Evolutionary conservation across 2,888 invertebrate species (phyloP), one percentile per base, ranked within the genome.

Genomic region (Dromius quadrimaculatus): DNA sequence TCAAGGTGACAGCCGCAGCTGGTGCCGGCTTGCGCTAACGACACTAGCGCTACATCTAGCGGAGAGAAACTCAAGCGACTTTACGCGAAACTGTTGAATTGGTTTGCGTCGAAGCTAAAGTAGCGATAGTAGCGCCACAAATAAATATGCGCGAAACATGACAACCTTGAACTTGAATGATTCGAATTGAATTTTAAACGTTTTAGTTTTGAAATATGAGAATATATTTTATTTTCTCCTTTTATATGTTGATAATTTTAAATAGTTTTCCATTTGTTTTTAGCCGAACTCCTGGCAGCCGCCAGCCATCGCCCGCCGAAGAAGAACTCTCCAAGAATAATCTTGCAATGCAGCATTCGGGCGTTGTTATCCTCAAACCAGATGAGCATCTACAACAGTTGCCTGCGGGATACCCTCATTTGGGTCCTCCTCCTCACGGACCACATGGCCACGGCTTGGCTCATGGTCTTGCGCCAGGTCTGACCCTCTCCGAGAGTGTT

Each of bases 251-350:
- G n/a, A n/a, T n/a, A n/a, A n/a, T n/a, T n/a, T n/a, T n/a, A n/a
- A n/a, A n/a, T n/a, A n/a, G n/a, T n/a, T n/a, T n/a, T n/a, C n/a
- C n/a, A n/a, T n/a, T 17, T 15, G 11, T 13, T 84, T 86, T 63
- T 85, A 94, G 93, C 82, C 93, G 94, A 77, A 94, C 94, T 74
- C 93, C 93, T 38, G 94, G 94, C 64, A 95, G 95, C 78, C 89
- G 95, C 78, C 95, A 95, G 83, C 94, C 94, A 73, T 96, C 95
- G 43, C 95, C 96, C 59, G 93, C 94, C 11, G 95, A 95, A 83
- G 93, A 93, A 78, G 93, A 93, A 71, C 84, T 88, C 71, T 85
- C 85, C 73, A 89, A 89, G 79, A 88, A 87, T 76, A 77, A 81
- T 65, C 76, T 78, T 66, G 61, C 62, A 78, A 41, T 72, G 50